These are phyloP conservation scores for Champsocephalus esox DNA, from an alignment of 2,797 vertebrate genomes.

Conservation along the genomic window DNA sequence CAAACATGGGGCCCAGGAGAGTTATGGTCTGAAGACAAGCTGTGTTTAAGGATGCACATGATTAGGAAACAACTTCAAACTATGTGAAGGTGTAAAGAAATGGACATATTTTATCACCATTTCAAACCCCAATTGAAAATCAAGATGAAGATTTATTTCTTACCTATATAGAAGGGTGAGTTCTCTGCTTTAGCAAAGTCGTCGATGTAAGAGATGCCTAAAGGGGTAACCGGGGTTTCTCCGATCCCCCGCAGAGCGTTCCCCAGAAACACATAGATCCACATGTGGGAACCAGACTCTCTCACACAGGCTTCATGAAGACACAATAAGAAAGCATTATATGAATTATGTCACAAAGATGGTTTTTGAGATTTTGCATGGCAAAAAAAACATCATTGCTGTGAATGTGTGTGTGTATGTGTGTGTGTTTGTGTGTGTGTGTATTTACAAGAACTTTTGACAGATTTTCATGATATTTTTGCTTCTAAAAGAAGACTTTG, in stretches of 20 bases:
- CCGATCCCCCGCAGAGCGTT: conserved; percentile 94
- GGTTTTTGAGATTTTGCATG: too few species aligned
- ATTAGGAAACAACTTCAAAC: neutral
- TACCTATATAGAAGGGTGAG: conserved; percentile 94
- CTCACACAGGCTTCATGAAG: conserved; percentile 83
- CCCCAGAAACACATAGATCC: conserved; percentile 93
- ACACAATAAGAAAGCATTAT: neutral
- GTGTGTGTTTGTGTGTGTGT: neutral
- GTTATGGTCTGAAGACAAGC: conserved; percentile 87
- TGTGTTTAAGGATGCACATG: conserved; percentile 44
- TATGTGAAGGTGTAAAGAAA: neutral
- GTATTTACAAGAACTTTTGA: neutral
- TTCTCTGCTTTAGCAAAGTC: conserved; percentile 93
- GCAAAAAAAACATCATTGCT: neutral
- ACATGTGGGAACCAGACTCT: conserved; percentile 89
- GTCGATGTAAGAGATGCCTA: conserved; percentile 96
- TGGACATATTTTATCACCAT: neutral
- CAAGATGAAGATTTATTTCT: conserved; percentile 5
- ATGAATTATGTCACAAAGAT: conserved; percentile 1
- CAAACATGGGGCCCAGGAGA: conserved; percentile 85
- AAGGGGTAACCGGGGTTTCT: conserved; percentile 92
- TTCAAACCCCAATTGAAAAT: neutral
- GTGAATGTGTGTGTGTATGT: neutral
- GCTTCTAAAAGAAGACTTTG: neutral
- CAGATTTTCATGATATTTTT: neutral